These are phyloP conservation scores for Isoperla grammatica DNA, from an alignment of 2,888 invertebrate species.

Conservation along the genomic window DNA sequence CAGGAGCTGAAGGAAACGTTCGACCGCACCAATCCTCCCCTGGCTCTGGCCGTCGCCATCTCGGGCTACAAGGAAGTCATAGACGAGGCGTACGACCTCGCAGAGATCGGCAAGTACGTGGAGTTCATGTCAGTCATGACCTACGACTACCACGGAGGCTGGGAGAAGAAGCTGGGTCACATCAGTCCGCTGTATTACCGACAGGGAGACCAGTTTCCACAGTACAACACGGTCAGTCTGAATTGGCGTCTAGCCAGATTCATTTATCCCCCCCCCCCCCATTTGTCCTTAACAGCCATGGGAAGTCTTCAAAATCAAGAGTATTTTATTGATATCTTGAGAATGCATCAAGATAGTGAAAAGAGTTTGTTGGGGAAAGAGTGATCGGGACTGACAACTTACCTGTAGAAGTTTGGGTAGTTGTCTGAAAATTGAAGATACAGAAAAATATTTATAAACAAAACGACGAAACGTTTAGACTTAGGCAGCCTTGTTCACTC, in stretches of 20 bases:
- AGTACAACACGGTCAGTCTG: slow-evolving; percentile 73
- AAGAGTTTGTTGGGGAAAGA: too few species aligned
- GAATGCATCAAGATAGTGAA: too few species aligned
- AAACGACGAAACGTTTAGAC: too few species aligned
- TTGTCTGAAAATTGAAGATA: too few species aligned
- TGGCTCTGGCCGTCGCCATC: slow-evolving; percentile 73
- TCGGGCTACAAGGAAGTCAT: slow-evolving; percentile 91
- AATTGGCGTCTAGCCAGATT: too few species aligned
- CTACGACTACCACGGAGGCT: slow-evolving; percentile 86
- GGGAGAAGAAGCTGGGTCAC: slow-evolving; percentile 76
- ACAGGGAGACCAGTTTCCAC: slow-evolving; percentile 60
- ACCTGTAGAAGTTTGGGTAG: too few species aligned
- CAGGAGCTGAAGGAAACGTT: slow-evolving; percentile 63
- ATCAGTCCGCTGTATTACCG: slow-evolving; percentile 69
- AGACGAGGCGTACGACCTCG: slow-evolving; percentile 75
- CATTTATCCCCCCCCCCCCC: too few species aligned
- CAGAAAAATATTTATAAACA: too few species aligned
- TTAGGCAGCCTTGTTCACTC: too few species aligned
- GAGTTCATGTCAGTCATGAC: slow-evolving; percentile 83
- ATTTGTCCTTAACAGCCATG: too few species aligned
- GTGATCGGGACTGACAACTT: too few species aligned
- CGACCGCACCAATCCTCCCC: slow-evolving; percentile 54
- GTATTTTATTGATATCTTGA: neutral
- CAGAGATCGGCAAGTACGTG: slow-evolving; percentile 42
- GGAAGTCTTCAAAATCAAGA: too few species aligned